Evolutionary conservation across 2,113 vertebrate species (phyloP).

Genomic region (Hemiprocne comata): DNA sequence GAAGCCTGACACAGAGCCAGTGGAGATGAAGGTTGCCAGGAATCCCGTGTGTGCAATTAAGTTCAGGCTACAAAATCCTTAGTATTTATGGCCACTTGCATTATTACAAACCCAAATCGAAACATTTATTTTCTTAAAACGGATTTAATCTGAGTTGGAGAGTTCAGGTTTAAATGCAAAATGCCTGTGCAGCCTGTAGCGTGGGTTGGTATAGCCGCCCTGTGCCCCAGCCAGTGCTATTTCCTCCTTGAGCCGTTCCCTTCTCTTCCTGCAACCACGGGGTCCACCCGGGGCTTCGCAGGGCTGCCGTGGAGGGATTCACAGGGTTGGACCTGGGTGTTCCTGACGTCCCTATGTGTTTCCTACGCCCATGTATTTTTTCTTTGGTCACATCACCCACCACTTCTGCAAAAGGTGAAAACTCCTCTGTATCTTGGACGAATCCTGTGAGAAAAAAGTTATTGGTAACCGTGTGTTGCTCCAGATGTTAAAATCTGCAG

Average conservation of each 20-base stretch:
- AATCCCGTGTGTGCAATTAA: not conserved
- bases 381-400: not conserved
- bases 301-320: not conserved
- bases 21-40: not conserved
- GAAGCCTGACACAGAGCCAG: not conserved
- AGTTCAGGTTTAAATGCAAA: not conserved
- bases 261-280: not conserved
- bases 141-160: not conserved
- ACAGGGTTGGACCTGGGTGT: not conserved
- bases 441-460: not conserved
- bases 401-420: not conserved
- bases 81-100: not conserved
- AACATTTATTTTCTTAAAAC: not conserved
- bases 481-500: not conserved
- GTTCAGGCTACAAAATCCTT: not conserved
- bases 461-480: not conserved
- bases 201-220: not conserved
- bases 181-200: not conserved
- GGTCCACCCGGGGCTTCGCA: rapidly evolving
- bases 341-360: not conserved
- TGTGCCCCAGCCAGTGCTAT: rapidly evolving
- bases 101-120: not conserved
- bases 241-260: not conserved
- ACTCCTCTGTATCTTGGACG: not conserved
- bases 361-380: not conserved